Evolutionary conservation across 2,113 vertebrate genomes (phyloP).

Genomic region (Zosterops pallidus): DNA sequence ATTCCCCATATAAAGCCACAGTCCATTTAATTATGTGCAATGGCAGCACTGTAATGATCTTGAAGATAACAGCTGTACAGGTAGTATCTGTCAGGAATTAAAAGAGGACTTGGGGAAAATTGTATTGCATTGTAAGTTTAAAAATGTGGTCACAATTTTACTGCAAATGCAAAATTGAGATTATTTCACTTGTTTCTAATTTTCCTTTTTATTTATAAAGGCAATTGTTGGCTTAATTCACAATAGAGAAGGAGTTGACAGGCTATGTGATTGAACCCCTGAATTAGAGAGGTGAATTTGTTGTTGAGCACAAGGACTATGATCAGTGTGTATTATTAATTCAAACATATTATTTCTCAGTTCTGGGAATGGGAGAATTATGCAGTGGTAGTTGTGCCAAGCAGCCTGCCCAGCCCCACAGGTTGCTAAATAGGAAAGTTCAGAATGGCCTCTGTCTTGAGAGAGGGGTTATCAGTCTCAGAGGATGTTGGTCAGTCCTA

Average conservation of each 20-base stretch:
- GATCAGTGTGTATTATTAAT: background rate
- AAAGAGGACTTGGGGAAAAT: background rate
- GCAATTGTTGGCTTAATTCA: background rate
- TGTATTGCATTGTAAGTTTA: background rate
- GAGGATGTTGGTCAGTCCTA: background rate
- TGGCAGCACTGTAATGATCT: slow-evolving; percentile 7
- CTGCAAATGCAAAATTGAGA: background rate
- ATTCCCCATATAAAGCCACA: background rate
- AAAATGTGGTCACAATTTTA: background rate
- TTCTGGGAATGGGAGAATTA: background rate
- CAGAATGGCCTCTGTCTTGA: background rate
- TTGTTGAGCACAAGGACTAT: background rate
- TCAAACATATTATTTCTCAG: background rate
- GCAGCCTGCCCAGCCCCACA: background rate
- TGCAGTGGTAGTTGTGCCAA: background rate
- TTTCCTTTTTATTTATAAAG: background rate
- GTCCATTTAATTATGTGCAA: slow-evolving; percentile 25
- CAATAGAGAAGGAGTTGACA: background rate
- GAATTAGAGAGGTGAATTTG: background rate
- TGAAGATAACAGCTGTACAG: slow-evolving; percentile 4
- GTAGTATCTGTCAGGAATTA: slow-evolving; percentile 2
- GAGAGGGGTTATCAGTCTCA: background rate
- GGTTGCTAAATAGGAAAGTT: background rate
- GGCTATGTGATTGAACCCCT: background rate
- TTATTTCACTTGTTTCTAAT: background rate